Conservation (phyloP, 1,140 invertebrate genomes). For the Macrobrachium rosenbergii region DNA sequence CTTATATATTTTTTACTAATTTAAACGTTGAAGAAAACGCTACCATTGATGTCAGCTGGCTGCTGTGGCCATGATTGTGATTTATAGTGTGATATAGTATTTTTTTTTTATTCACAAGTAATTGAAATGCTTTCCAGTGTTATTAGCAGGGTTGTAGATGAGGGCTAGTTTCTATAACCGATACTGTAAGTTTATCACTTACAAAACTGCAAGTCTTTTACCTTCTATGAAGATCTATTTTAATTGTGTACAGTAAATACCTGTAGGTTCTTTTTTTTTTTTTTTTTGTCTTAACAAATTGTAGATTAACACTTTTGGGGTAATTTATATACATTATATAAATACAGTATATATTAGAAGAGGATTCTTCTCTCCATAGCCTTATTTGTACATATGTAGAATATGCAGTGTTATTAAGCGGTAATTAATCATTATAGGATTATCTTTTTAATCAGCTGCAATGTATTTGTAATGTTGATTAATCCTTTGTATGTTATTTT, state of each 20-base stretch:
- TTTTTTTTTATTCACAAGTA: constrained; percentile 30
- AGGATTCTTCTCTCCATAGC: constrained; percentile 25
- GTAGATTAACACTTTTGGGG: constrained; percentile 29
- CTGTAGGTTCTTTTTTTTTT: no score
- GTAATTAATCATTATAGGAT: constrained; percentile 20
- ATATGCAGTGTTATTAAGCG: constrained; percentile 51
- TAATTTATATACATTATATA: constrained; percentile 14
- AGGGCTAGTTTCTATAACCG: constrained; percentile 17
- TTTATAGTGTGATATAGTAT: constrained; percentile 52
- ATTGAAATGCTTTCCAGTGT: constrained; percentile 24
- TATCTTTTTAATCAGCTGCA: constrained; percentile 37
- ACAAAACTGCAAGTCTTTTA: constrained; percentile 14
- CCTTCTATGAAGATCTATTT: constrained; percentile 40
- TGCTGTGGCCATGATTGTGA: constrained; percentile 57
- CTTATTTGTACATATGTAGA: constrained; percentile 47
- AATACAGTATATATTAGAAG: constrained; percentile 48
- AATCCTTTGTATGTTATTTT: constrained; percentile 60
- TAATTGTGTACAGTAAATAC: constrained; percentile 9
- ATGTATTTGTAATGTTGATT: constrained; percentile 37
- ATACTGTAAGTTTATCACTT: constrained; percentile 9
- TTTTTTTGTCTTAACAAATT: neutral
- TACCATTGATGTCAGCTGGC: constrained; percentile 19
- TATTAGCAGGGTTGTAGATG: constrained; percentile 40
- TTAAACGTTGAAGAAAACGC: constrained; percentile 20
- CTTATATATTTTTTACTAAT: constrained; percentile 4